Percentiles rank a stretch among this genome's conserved stretches.
phyloP scores from a whole-genome alignment of 2,113 vertebrate species.

The Porphyrio hochstetteri region DNA sequence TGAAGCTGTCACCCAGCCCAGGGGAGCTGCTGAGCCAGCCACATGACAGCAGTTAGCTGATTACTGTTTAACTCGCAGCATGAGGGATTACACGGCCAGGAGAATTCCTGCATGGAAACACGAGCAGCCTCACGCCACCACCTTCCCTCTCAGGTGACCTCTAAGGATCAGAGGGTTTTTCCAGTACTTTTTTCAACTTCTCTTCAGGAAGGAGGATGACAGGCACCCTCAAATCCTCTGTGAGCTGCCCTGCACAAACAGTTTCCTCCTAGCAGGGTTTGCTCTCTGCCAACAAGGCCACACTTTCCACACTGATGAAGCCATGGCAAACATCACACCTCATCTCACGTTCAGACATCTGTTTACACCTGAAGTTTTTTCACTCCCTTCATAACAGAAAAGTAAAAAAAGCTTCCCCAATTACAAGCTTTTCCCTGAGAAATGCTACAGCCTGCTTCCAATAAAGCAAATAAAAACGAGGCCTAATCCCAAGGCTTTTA shows the following conservation, averaged over 20 bases:
- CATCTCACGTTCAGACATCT: not conserved
- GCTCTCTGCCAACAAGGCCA: not conserved
- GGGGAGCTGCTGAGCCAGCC: not conserved
- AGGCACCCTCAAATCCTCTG: fast-evolving
- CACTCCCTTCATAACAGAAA: not conserved
- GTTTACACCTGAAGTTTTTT: not conserved
- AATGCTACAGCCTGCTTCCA: not conserved
- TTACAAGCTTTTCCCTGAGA: not conserved
- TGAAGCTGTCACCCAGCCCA: not conserved
- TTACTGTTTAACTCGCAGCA: conserved; percentile 51
- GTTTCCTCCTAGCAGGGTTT: not conserved
- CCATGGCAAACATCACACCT: not conserved
- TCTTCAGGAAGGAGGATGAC: not conserved
- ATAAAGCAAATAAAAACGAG: not conserved
- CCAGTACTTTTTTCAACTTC: not conserved
- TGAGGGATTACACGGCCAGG: conserved; percentile 39
- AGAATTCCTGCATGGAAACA: conserved; percentile 64
- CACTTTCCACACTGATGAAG: not conserved
- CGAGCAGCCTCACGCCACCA: not conserved
- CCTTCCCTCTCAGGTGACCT: conserved; percentile 10
- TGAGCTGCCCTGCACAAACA: fast-evolving
- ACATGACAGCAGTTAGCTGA: conserved; percentile 33
- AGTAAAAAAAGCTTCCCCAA: not conserved
- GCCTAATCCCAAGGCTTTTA: not conserved
- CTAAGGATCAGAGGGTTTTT: conserved; percentile 24